Base-by-base conservation (phyloP, 2,113 vertebrate species). In the Anarrhichthys ocellatus region DNA sequence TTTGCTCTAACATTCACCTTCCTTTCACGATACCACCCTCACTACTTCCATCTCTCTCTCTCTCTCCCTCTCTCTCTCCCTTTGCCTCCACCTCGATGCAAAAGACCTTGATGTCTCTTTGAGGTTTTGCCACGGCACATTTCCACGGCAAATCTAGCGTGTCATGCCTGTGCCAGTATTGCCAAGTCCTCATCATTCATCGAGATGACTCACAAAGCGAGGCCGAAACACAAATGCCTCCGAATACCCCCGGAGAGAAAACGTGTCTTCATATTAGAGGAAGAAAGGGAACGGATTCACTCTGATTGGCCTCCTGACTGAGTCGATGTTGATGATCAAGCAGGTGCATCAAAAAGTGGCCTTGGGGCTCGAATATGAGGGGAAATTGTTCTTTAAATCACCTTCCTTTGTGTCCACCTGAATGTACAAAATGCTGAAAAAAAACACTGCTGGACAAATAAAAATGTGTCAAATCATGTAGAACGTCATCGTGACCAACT, bases 41-140 rank as follows among this genome's bases (percentile, higher is more conserved):
- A 61, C 63, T 27, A 11, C n/a, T 40, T 44, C 27, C 29, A 29
- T 73, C 82, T 84, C 69, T 50, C 48, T 20, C 48, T 11, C n/a
- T 22, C 34, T 6, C 34, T 34, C 34, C 6, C 34, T 34, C 34
- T 34, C 40, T n/a, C 17, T 24, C 36, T 42, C 52, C 46, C 40
- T 48, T 40, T 18, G 63, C 46, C 24, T 69, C 80, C 71, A 58
- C 73, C 83, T 85, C 68, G 58, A 62, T 82, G 78, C 79, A 76
- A 86, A 82, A 90, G 79, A 92, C 89, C 90, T 92, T 87, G 89
- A 89, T 88, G 88, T 89, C 69, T 83, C 79, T 89, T 83, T 86
- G 87, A 91, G 77, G 73, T 82, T 91, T 83, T 89, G 83, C 87
- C 87, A 90, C 76, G 70, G 88, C 89, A 88, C 88, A 89, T 89